These are phyloP conservation scores for Ammodytes dubius DNA, from an alignment of 2,113 vertebrate genomes.

Conservation along the genomic window DNA sequence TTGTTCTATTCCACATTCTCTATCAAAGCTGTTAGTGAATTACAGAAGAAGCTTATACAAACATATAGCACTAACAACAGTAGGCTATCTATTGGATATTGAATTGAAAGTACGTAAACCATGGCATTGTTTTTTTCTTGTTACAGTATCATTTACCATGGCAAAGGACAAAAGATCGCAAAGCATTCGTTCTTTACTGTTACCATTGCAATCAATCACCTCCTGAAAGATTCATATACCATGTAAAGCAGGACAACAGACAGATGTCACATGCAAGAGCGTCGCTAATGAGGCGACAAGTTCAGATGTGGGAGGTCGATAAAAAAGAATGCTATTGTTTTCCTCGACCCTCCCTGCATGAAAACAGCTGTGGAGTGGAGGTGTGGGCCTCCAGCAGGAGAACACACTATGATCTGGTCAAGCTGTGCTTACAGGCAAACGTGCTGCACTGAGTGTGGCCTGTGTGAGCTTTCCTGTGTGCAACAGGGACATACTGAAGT, in stretches of 20 bases:
- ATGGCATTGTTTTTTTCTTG: neutral
- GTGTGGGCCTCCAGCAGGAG: slow-evolving; percentile 56
- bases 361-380: slow-evolving; percentile 66
- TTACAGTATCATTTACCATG: neutral
- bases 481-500: slow-evolving; percentile 13
- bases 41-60: too few relatives aligned
- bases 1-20: neutral
- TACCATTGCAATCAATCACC: neutral
- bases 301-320: slow-evolving; percentile 55
- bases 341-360: slow-evolving; percentile 38
- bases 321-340: slow-evolving; percentile 70
- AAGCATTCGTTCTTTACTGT: neutral
- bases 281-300: slow-evolving; percentile 24
- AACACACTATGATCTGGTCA: slow-evolving; percentile 23
- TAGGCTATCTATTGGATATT: neutral
- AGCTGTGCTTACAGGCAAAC: slow-evolving; percentile 35
- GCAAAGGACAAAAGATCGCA: neutral
- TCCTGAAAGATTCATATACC: slow-evolving; percentile 14
- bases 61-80: neutral
- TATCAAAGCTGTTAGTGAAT: neutral
- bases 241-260: slow-evolving; percentile 17
- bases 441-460: neutral
- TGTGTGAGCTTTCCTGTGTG: slow-evolving; percentile 15
- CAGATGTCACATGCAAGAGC: slow-evolving; percentile 40
- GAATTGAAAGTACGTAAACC: neutral